Evolutionary conservation across 2,797 vertebrate genomes (phyloP).

Genomic region (Danionella dracula): DNA sequence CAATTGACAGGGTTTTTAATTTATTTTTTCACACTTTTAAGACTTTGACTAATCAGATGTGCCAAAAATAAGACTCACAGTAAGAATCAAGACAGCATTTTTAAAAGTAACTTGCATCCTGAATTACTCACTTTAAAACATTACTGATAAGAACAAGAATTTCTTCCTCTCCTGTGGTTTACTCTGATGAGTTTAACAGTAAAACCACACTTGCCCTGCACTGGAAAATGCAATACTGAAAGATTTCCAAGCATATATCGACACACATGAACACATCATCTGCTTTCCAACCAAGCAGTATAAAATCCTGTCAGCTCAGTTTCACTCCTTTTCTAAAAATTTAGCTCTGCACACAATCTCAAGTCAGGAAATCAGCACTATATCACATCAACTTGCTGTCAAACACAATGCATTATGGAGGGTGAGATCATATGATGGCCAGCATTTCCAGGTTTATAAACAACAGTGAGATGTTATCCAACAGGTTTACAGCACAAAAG

Average conservation of each 20-base stretch:
- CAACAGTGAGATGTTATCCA: neutral
- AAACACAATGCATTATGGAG: neutral
- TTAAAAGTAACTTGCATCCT: too few relatives aligned
- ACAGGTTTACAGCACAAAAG: neutral
- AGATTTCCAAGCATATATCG: constrained; percentile 8
- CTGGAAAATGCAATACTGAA: constrained; percentile 41
- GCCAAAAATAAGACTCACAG: too few relatives aligned
- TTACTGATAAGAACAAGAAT: neutral
- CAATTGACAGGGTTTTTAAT: too few relatives aligned
- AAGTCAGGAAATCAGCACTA: neutral
- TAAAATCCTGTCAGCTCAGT: constrained; percentile 12
- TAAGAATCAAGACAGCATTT: too few relatives aligned
- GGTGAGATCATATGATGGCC: neutral
- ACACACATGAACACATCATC: neutral
- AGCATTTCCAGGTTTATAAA: neutral
- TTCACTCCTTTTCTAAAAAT: neutral
- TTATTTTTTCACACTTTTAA: too few relatives aligned
- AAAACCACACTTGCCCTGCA: constrained; percentile 29
- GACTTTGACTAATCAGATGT: too few relatives aligned
- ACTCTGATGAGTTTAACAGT: constrained; percentile 66
- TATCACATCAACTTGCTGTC: neutral
- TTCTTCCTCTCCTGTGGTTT: constrained; percentile 45
- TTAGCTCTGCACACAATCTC: neutral
- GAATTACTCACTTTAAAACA: neutral
- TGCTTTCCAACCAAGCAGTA: constrained; percentile 29